These are phyloP conservation scores for Diarsia brunnea DNA, from an alignment of 2,888 invertebrate genomes.

Conservation along the genomic window DNA sequence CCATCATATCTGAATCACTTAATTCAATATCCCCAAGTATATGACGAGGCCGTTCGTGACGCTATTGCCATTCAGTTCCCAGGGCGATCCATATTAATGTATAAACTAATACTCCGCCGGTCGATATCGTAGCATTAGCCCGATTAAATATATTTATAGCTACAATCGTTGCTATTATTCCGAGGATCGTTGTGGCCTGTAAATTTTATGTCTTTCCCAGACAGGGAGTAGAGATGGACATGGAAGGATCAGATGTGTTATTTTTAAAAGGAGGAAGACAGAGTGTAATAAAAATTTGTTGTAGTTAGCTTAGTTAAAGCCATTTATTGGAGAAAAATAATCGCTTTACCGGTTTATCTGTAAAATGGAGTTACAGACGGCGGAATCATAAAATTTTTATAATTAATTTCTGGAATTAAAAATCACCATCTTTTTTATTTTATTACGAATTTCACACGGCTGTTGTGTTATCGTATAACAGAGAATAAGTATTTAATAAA, in stretches of 20 bases:
- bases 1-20: slow-evolving; percentile 1
- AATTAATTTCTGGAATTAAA: too few species aligned
- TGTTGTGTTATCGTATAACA: too few species aligned
- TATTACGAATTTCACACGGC: too few species aligned
- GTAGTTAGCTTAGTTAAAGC: background rate
- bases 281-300: background rate
- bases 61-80: slow-evolving; percentile 19
- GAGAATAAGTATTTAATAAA: too few species aligned
- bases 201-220: slow-evolving; percentile 52
- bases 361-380: too few species aligned
- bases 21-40: slow-evolving; percentile 1
- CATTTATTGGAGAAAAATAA: background rate
- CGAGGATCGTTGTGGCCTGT: slow-evolving; percentile 42
- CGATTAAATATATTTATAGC: slow-evolving; percentile 62
- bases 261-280: background rate
- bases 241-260: slow-evolving; percentile 10
- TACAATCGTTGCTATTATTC: slow-evolving; percentile 55
- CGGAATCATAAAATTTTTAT: too few species aligned
- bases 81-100: slow-evolving; percentile 30
- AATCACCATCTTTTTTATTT: too few species aligned
- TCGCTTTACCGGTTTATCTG: background rate
- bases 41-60: slow-evolving; percentile 9
- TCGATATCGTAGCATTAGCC: slow-evolving; percentile 54
- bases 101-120: slow-evolving; percentile 37
- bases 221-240: slow-evolving; percentile 14